Conservation (phyloP, 2,888 invertebrate species). For the Gandaritis pyraliata region DNA sequence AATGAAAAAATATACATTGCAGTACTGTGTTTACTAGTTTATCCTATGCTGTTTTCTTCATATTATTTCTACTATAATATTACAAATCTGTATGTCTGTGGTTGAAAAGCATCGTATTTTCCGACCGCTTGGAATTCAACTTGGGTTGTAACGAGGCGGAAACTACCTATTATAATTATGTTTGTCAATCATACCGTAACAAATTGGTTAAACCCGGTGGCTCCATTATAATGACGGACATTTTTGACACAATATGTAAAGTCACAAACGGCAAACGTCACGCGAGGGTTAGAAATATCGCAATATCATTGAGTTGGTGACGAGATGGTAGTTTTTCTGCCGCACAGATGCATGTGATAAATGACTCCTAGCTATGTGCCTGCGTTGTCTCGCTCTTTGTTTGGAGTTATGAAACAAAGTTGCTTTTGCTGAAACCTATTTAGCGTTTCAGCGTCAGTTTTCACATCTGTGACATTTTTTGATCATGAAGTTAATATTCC, state of each 20-base stretch:
- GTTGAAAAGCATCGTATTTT: too few relatives aligned
- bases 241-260: not conserved
- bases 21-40: too few relatives aligned
- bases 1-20: too few relatives aligned
- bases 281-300: conserved; percentile 58
- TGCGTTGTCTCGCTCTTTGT: conserved; percentile 27
- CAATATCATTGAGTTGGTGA: conserved; percentile 71
- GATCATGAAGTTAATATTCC: too few relatives aligned
- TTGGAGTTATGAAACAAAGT: conserved; percentile 31
- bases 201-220: not conserved
- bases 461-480: too few relatives aligned
- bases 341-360: conserved; percentile 72
- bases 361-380: conserved; percentile 50
- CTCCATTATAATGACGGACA: not conserved
- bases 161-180: not conserved
- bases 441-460: not conserved
- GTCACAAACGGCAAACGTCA: conserved; percentile 44
- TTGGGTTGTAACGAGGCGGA: too few relatives aligned
- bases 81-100: too few relatives aligned
- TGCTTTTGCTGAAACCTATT: not conserved
- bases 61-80: too few relatives aligned
- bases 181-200: not conserved
- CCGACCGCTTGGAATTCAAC: too few relatives aligned
- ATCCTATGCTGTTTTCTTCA: too few relatives aligned
- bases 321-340: conserved; percentile 59